Conservation (phyloP, 2,888 invertebrate species). For the Corythucha ciliata region DNA sequence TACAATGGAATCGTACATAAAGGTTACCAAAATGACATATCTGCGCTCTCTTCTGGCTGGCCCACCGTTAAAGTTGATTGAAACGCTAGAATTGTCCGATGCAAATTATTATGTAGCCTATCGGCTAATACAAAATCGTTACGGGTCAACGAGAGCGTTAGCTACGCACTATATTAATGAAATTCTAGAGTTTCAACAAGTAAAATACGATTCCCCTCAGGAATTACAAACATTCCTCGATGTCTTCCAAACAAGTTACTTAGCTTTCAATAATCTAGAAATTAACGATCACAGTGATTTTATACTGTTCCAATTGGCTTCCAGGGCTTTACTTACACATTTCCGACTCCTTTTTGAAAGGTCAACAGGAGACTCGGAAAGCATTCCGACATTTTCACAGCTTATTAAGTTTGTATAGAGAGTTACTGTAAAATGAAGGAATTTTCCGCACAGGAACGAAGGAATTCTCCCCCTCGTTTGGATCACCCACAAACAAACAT, state of each 20-base stretch:
- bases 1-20: not conserved
- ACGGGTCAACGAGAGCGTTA: not conserved
- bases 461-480: not conserved
- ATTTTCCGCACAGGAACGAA: not conserved
- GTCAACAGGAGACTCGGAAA: not conserved
- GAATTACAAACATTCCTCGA: not conserved
- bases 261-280: not conserved
- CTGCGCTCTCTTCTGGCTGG: not conserved
- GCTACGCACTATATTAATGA: not conserved
- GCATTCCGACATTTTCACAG: not conserved
- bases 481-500: not conserved
- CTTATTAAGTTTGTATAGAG: not conserved
- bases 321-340: not conserved
- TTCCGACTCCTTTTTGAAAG: not conserved
- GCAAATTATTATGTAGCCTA: not conserved
- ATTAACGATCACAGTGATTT: not conserved
- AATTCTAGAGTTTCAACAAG: not conserved
- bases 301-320: not conserved
- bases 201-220: not conserved
- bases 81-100: not conserved
- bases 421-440: not conserved
- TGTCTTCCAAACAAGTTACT: not conserved
- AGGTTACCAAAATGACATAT: not conserved
- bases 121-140: not conserved
- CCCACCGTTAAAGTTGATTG: constrained; percentile 1